Conservation (phyloP, 2,113 vertebrate genomes). For the Mobula hypostoma region DNA sequence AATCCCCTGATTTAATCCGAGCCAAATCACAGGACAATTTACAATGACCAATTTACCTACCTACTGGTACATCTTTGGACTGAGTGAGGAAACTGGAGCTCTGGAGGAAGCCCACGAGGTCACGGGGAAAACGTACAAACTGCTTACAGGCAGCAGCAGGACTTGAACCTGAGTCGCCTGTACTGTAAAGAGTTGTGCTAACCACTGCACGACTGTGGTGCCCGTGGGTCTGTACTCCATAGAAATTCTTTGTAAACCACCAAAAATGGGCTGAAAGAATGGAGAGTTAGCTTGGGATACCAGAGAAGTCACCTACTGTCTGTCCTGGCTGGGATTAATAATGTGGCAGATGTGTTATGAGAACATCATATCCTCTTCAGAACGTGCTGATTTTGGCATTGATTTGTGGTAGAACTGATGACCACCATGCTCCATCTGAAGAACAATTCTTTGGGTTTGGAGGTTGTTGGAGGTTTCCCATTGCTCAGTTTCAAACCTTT, state of each 20-base stretch:
- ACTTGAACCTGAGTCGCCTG: too few relatives aligned
- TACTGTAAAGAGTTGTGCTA: too few relatives aligned
- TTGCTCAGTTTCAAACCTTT: neutral
- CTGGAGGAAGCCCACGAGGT: too few relatives aligned
- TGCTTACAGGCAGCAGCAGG: too few relatives aligned
- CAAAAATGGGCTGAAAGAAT: neutral
- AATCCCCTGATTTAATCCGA: too few relatives aligned
- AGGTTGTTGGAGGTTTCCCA: neutral
- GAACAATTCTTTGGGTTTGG: neutral
- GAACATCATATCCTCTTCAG: neutral
- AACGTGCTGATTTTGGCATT: neutral
- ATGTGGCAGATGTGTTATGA: neutral
- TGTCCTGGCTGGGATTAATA: neutral
- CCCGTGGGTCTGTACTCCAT: neutral
- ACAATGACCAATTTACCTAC: too few relatives aligned
- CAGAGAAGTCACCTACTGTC: neutral
- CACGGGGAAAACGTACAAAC: too few relatives aligned
- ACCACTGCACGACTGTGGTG: too few relatives aligned
- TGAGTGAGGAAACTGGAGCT: too few relatives aligned
- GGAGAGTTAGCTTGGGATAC: neutral
- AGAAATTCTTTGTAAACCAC: neutral
- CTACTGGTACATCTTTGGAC: too few relatives aligned
- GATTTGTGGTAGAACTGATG: neutral
- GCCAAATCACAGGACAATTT: too few relatives aligned
- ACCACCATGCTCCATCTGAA: neutral